Base-by-base conservation (phyloP, 2,888 invertebrate species). In the Agrotis puta region DNA sequence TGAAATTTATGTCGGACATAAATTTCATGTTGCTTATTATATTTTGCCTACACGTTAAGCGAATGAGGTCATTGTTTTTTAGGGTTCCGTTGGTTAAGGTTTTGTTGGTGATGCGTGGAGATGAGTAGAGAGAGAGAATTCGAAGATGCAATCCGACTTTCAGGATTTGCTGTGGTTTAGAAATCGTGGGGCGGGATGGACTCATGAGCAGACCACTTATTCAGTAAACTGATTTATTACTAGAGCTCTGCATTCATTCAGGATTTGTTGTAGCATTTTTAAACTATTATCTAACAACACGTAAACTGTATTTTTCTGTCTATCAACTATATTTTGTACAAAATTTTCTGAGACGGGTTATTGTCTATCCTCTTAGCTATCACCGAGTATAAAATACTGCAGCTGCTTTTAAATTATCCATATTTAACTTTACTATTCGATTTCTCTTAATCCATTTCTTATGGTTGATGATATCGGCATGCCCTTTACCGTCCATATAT, bases 1-100 rank as follows among this genome's bases (percentile, higher is more conserved):
- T 92, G 90, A 92, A 93, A 95, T 94, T 94, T 94, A 94, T 94
- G 93, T 90, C 75, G 87, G 84, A 87, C 92, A 92, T 93, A 93
- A 93, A 94, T 94, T 92, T 91, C 87, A 90, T 89, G 85, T 83
- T 90, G 87, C 88, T 87, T 92, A 91, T 90, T 91, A 92, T 92
- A 89, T 91, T 88, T 88, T 85, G 86, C 84, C 82, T 90, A 88
- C 88, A 88, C 87, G 88, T 86, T 85, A 85, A 85, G 74, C 81
- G 87, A 89, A 88, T 88, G 91, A 90, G 91, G 91, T 91, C 91
- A 90, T 88, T 88, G 87, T 76, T 87, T 89, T 87, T 86, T 84
- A 64, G 85, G 82, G 84, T 80, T 72, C 84, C 59, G 56, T 48
- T 50, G 11, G 39, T 56, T 5, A 47, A 61, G 54, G 59, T 64